Conservation (phyloP, 2,113 vertebrate species). For the Colaptes auratus region DNA sequence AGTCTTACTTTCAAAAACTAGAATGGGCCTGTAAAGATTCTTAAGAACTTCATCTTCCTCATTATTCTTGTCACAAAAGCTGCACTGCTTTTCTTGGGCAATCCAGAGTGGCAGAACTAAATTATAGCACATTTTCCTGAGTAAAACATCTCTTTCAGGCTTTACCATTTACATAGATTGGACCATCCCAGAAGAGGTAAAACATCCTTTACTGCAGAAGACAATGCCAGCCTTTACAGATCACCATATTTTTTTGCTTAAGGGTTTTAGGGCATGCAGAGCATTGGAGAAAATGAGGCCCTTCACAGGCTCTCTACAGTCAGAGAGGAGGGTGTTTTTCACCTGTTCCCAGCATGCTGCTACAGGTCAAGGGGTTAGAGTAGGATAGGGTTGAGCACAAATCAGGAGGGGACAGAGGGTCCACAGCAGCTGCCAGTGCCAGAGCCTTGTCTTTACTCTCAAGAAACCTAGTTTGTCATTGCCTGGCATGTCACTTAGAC, state of each 20-base stretch:
- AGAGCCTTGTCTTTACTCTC: background rate
- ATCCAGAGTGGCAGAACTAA: background rate
- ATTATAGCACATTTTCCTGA: background rate
- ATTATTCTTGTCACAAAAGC: background rate
- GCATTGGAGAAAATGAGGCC: background rate
- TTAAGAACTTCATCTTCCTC: background rate
- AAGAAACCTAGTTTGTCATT: background rate
- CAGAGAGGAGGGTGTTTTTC: background rate
- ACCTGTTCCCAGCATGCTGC: background rate
- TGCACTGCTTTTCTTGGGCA: background rate
- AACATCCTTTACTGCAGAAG: fast-evolving
- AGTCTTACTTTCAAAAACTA: background rate
- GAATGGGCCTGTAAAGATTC: background rate
- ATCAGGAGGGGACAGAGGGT: background rate
- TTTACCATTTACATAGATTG: background rate
- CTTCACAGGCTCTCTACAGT: background rate
- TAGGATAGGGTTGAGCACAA: background rate
- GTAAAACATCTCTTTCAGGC: background rate
- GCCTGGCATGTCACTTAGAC: background rate
- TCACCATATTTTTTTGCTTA: background rate
- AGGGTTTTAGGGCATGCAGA: background rate
- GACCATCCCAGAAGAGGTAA: background rate
- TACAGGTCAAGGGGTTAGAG: background rate
- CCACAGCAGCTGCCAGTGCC: background rate
- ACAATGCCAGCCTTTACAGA: background rate